Conservation (phyloP, 2,113 vertebrate genomes). For the Oryzias curvinotus region DNA sequence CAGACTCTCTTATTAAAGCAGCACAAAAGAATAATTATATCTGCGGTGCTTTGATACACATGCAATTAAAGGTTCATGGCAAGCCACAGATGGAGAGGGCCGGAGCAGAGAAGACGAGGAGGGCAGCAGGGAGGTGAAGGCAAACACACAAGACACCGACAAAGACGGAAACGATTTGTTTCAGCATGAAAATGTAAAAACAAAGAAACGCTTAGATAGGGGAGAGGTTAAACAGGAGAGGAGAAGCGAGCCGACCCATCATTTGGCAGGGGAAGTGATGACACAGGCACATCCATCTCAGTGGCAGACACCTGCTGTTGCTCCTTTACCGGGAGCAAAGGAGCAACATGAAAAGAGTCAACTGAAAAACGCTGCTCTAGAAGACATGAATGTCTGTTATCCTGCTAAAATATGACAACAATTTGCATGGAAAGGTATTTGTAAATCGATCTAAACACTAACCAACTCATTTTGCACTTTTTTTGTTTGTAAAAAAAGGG, state of each 20-base stretch:
- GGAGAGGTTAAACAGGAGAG: conserved; percentile 32
- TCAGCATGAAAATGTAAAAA: conserved; percentile 1
- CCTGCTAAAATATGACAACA: no score
- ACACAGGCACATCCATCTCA: conserved; percentile 66
- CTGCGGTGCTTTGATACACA: conserved; percentile 71
- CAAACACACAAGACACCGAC: background rate
- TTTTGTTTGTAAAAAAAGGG: background rate
- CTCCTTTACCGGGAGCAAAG: conserved; percentile 55
- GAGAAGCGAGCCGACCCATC: conserved; percentile 50
- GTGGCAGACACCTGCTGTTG: conserved; percentile 68
- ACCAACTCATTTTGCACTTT: no score
- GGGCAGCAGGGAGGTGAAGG: conserved; percentile 6
- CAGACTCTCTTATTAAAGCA: conserved; percentile 69
- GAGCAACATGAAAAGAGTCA: conserved; percentile 8
- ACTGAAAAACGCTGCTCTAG: conserved; percentile 20
- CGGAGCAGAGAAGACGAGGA: background rate
- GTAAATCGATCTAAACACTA: no score
- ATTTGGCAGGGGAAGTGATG: conserved; percentile 67
- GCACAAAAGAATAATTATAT: conserved; percentile 71
- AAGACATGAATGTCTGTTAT: background rate
- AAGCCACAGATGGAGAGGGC: conserved; percentile 54
- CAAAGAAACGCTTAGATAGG: conserved; percentile 17
- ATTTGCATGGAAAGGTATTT: no score
- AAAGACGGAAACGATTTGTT: conserved; percentile 10
- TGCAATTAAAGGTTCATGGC: conserved; percentile 74